Base-by-base conservation (phyloP, 2,797 vertebrate species). In the Loris lydekkerianus region DNA sequence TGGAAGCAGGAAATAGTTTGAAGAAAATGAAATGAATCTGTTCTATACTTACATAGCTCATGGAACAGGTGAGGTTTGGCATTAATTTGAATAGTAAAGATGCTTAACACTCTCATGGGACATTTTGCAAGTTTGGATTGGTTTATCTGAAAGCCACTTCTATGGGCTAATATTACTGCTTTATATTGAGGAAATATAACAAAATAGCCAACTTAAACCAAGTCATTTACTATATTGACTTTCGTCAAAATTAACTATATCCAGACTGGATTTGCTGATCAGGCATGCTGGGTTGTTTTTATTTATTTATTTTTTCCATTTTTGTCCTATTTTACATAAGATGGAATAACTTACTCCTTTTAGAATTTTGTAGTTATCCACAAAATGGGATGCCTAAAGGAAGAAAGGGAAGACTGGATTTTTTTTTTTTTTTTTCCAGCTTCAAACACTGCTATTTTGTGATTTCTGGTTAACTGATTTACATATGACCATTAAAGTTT, bases 31-130 rank as follows among this genome's bases (percentile, higher is more conserved):
- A 94, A 94, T 80, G 82, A 95, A 67, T 83, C 86, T 95, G 70
- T 83, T 97, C 96, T 96, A 92, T 91, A 92, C 88, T 84, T 95
- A 92, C 93, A 86, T 95, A 93, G 89, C 91, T 93, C 61, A 27
- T 76, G 72, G 65, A 82, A 61, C 86, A 81, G 83, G 91, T 88
- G 84, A 93, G 58, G 21, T 81, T 91, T 34, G 56, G 81, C 43
- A 85, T 92, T 94, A 78, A 96, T 97, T 86, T 97, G 86, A 96
- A 82, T 77, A 77, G 65, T 87, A 84, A 63, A 0, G 25, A 61
- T n/a, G 60, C 67, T 84, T 75, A 34, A 75, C 46, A 58, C 67
- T 61, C 70, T 86, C 34, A 17, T 1, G 43, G 31, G 84, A 63
- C 11, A 84, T 91, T 86, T 78, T 94, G 27, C 31, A 87, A 43